phyloP scores from a whole-genome alignment of 2,888 invertebrate species.

The Drosophila mimetica region DNA sequence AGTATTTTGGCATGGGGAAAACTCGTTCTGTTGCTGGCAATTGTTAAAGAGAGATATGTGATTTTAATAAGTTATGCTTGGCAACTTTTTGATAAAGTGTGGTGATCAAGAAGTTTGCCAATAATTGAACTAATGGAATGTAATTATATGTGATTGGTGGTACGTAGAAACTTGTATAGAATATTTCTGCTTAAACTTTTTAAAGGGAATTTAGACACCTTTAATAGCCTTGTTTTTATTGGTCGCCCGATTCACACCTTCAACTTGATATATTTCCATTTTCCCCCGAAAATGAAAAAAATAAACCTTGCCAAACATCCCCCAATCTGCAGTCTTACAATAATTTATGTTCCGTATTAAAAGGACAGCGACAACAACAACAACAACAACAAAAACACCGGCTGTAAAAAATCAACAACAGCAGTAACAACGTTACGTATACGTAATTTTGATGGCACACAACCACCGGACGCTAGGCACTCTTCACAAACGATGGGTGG shows the following conservation, averaged over 20 bases:
- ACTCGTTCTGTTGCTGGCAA: slow-evolving; percentile 38
- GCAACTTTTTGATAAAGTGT: slow-evolving; percentile 35
- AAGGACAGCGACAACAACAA: slow-evolving; percentile 73
- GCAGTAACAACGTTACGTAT: slow-evolving; percentile 60
- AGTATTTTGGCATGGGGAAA: slow-evolving; percentile 17
- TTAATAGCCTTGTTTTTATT: slow-evolving; percentile 39
- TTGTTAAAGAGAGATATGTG: slow-evolving; percentile 64
- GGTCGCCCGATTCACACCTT: slow-evolving; percentile 68
- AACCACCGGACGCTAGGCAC: slow-evolving; percentile 42
- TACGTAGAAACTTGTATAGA: too few species aligned
- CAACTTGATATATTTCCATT: slow-evolving; percentile 57
- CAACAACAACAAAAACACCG: slow-evolving; percentile 43
- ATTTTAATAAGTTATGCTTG: slow-evolving; percentile 57
- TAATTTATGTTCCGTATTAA: slow-evolving; percentile 77
- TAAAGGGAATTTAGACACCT: background rate
- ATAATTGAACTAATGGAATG: slow-evolving; percentile 21
- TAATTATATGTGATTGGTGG: background rate
- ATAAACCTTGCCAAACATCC: slow-evolving; percentile 57
- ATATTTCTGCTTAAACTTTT: background rate
- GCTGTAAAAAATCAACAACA: slow-evolving; percentile 28
- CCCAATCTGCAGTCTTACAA: slow-evolving; percentile 78
- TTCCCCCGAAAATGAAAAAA: slow-evolving; percentile 10
- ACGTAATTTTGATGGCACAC: slow-evolving; percentile 77
- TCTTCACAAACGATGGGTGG: slow-evolving; percentile 9
- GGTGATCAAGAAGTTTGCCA: slow-evolving; percentile 5